Evolutionary conservation across 2,113 vertebrate species (phyloP), one percentile per base, ranked within the genome.

Genomic region (Neodon shergylaensis): DNA sequence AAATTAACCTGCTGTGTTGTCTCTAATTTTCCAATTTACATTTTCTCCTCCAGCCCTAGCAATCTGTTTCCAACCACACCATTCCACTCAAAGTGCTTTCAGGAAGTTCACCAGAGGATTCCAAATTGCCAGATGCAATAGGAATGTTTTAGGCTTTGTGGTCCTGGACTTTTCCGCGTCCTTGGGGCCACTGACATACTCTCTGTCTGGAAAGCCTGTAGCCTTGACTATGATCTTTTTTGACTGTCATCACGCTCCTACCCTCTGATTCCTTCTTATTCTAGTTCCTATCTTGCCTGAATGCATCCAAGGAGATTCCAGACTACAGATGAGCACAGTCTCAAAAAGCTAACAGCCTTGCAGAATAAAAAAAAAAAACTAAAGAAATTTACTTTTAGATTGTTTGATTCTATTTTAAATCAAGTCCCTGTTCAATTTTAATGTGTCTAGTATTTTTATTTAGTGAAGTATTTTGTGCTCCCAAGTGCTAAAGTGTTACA

Each of bases 1-100:
- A 95, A 86, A 82, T 68, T 89, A 94, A 58, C 44, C 16, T 22
- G 36, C 92, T 92, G 58, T 77, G 91, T 82, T 87, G 72, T 85
- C n/a, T 92, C 76, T 95, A 85, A 82, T 78, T 89, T 88, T 92
- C 94, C 86, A 94, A 22, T 86, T 90, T 47, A 22, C 52, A 68
- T 94, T 92, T 94, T 94, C 49, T 94, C 89, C 58, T 94, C 89
- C 31, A 91, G n/a, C 31, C 61, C 78, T 73, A 61, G 68, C 72
- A 61, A 63, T 90, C 44, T 89, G 66, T 88, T 88, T 94, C 36
- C 63, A 87, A 68, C 24, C 11, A 26, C 49, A 63, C n/a, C 44
- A 87, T 85, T 83, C 39, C 78, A 65, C 7, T 90, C 58, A 84
- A 76, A 94, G 28, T 76, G 19, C 52, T 63, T 83, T 83, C 66